Evolutionary conservation across 2,888 invertebrate species (phyloP).

Genomic region (Osedax fenrisi): DNA sequence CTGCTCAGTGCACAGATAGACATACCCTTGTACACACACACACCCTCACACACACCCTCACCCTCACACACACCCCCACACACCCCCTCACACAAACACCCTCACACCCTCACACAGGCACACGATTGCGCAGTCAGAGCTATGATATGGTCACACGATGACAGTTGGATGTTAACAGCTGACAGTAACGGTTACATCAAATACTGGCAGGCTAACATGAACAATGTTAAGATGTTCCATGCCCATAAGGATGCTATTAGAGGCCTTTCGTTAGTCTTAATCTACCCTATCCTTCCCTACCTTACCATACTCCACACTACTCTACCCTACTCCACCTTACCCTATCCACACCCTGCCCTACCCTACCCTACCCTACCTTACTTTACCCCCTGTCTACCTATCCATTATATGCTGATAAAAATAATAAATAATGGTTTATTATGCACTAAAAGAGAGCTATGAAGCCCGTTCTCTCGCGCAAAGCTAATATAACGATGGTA

Average conservation of each 20-base stretch:
- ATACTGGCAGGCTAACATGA: conserved; percentile 99
- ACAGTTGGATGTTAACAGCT: conserved; percentile 98
- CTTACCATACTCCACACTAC: not conserved
- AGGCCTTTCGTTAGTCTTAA: conserved; percentile 68
- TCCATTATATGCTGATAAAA: too few species aligned
- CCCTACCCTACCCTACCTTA: not conserved
- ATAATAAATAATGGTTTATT: not conserved
- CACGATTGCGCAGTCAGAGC: conserved; percentile 96
- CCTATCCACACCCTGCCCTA: not conserved
- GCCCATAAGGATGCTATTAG: conserved; percentile 98
- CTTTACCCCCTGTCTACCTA: not conserved
- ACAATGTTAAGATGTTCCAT: conserved; percentile 99
- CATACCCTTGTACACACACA: not conserved
- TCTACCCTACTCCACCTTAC: not conserved
- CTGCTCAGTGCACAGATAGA: not conserved
- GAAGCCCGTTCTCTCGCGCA: too few species aligned
- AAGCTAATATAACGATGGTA: too few species aligned
- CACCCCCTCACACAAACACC: not conserved
- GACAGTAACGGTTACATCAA: conserved; percentile 97
- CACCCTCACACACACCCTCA: not conserved
- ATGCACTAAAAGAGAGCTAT: not conserved
- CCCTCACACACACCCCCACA: not conserved
- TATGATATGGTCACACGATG: conserved; percentile 98
- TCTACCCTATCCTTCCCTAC: not conserved
- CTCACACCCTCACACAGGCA: conserved; percentile 59